phyloP scores from a whole-genome alignment of 2,888 invertebrate genomes.

The Papilio demoleus region DNA sequence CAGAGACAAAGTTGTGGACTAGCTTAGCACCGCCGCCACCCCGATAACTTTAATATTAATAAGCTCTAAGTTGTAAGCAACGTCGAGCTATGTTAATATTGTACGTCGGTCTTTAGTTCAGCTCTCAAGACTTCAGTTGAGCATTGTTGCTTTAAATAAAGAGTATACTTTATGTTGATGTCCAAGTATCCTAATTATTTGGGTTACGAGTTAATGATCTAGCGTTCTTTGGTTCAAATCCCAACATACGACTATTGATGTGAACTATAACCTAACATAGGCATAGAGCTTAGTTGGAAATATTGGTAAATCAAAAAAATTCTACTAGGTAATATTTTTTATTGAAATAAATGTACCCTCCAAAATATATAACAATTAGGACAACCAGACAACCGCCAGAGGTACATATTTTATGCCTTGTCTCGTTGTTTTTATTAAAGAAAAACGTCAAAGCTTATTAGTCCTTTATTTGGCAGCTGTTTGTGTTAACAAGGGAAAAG shows the following conservation, averaged over 20 bases:
- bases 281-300: too few relatives aligned
- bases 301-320: too few relatives aligned
- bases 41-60: conserved; percentile 58
- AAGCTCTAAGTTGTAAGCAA: conserved; percentile 52
- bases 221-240: too few relatives aligned
- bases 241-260: too few relatives aligned
- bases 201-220: too few relatives aligned
- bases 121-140: background rate
- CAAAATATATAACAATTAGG: too few relatives aligned
- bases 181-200: too few relatives aligned
- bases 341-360: too few relatives aligned
- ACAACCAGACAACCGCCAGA: too few relatives aligned
- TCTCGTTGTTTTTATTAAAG: background rate
- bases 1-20: conserved; percentile 49
- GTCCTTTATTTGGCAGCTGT: background rate
- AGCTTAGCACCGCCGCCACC: conserved; percentile 50
- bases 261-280: too few relatives aligned
- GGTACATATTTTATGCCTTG: background rate
- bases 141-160: background rate
- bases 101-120: conserved; percentile 20
- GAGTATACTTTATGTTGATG: too few relatives aligned
- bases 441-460: background rate
- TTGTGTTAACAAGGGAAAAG: background rate
- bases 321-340: too few relatives aligned
- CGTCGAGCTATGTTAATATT: conserved; percentile 23